phyloP scores from a whole-genome alignment of 2,888 invertebrate genomes.

The Acleris literana region DNA sequence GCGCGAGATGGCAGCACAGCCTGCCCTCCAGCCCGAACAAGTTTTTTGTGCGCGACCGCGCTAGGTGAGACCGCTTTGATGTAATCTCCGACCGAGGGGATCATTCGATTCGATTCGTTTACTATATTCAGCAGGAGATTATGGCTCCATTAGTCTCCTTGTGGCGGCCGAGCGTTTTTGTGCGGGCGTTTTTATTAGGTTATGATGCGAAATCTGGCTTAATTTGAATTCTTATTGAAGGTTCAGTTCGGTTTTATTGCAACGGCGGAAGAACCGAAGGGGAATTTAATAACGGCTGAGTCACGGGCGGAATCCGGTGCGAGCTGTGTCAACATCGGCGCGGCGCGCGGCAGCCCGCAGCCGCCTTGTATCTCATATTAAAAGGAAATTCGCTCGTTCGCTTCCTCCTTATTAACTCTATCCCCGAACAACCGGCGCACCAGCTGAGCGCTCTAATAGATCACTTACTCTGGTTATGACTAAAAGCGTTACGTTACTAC shows the following conservation, averaged over 20 bases:
- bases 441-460: no score
- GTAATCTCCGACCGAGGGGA: slow-evolving; percentile 70
- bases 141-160: slow-evolving; percentile 54
- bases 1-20: slow-evolving; percentile 77
- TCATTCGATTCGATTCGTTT: slow-evolving; percentile 74
- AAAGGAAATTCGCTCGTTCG: slow-evolving; percentile 27
- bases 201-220: slow-evolving; percentile 34
- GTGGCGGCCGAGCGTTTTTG: slow-evolving; percentile 40
- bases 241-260: slow-evolving; percentile 39
- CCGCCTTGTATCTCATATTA: slow-evolving; percentile 22
- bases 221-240: slow-evolving; percentile 43
- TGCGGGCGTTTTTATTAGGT: slow-evolving; percentile 35
- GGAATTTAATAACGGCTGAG: slow-evolving; percentile 49
- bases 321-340: slow-evolving; percentile 49
- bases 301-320: slow-evolving; percentile 42
- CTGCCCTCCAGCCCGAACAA: slow-evolving; percentile 65
- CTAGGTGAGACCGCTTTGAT: slow-evolving; percentile 79
- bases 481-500: no score
- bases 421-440: background rate
- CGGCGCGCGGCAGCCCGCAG: slow-evolving; percentile 46
- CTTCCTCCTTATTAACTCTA: slow-evolving; percentile 9
- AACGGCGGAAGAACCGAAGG: slow-evolving; percentile 43
- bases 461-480: no score
- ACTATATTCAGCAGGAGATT: slow-evolving; percentile 52
- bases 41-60: slow-evolving; percentile 75